Evolutionary conservation across 2,888 invertebrate species (phyloP), one percentile per base, ranked within the genome.

Genomic region (Lasioglossum leucozonium): DNA sequence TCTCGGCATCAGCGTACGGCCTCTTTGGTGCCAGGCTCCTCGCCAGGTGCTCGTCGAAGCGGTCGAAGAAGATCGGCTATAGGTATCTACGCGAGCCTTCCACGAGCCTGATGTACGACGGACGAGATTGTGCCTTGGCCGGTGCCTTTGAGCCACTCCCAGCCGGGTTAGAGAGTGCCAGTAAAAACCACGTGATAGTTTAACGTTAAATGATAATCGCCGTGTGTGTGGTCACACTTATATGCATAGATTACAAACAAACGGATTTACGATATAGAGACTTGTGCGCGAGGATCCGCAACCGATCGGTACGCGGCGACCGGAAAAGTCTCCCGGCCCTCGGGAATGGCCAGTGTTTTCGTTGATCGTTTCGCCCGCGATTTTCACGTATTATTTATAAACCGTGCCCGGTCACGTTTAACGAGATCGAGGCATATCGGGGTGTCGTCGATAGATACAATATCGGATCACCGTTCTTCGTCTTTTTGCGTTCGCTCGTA

Each of bases 151-250:
- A 78, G 47, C 82, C 82, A 81, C 65, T 71, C 73, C 72, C 55
- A 55, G 34, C 62, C 40, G 69, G 69, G 69, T n/a, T 69, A 69
- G 58, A 79, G 79, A 81, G 88, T 82, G 89, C 87, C 89, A 88
- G 85, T 89, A 83, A 86, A 84, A 85, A 77, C 76, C 76, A 81
- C 84, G 90, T 88, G 90, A 89, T 91, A 90, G 84, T 84, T 90
- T 90, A 88, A 88, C 84, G 81, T 89, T 89, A 82, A 89, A 86
- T 79, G 82, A 89, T 87, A 87, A 86, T 58, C 75, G 79, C 69
- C 75, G 79, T 62, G 44, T 47, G 84, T 72, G n/a, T 34, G 1
- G 75, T 47, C 55, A 51, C 62, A 37, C 55, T 34, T 77, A n/a
- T 69, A 69, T n/a, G 37, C 69, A 40, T 69, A 69, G 69, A 26